A percentile compares a stretch with the other conserved stretches of the same genome.
Conservation (phyloP, 2,113 vertebrate genomes). For the Pomatorhinus ruficollis region DNA sequence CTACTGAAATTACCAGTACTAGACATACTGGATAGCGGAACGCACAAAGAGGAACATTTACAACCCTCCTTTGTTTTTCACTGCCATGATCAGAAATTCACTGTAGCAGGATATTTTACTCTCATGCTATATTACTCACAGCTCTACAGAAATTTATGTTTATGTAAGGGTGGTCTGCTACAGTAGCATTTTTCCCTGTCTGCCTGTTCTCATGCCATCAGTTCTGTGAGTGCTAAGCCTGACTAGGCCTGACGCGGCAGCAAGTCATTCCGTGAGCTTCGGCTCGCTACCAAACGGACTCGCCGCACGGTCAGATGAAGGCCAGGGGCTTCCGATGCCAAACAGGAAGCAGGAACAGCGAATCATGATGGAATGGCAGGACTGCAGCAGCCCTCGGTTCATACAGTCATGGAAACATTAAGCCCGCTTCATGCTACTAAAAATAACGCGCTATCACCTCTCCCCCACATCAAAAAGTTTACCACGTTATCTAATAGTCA, state of each 20-base stretch:
- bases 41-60: background rate
- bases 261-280: background rate
- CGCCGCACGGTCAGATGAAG: background rate
- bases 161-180: background rate
- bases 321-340: background rate
- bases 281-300: background rate
- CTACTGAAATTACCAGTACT: background rate
- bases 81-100: background rate
- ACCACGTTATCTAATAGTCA: background rate
- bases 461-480: background rate
- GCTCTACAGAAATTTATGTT: background rate
- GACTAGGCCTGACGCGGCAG: background rate
- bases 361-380: constrained; percentile 33
- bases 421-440: background rate
- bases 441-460: constrained; percentile 8
- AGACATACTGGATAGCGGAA: background rate
- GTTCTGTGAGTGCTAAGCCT: background rate
- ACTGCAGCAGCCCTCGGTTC: background rate
- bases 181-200: background rate
- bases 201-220: background rate
- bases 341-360: constrained; percentile 29
- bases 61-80: background rate
- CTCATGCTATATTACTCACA: fast-evolving
- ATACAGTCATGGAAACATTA: background rate
- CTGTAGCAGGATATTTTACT: background rate